Conservation (phyloP, 1,140 invertebrate genomes). For the Euglossa dilemma region DNA sequence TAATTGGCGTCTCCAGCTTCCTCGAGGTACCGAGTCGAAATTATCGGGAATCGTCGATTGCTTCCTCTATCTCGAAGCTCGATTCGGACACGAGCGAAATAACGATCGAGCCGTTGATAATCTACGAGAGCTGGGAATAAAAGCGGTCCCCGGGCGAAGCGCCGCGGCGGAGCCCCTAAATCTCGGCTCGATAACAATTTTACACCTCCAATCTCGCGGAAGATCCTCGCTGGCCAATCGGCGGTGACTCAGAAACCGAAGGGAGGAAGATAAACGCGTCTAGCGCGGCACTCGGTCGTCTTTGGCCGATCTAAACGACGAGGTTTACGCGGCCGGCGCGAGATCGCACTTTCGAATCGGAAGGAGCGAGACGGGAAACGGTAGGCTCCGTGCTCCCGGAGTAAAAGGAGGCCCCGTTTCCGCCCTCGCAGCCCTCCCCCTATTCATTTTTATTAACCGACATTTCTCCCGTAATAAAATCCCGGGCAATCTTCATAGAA, state of each 20-base stretch:
- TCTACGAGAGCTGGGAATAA: background rate
- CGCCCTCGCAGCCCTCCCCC: conserved; percentile 47
- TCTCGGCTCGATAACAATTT: conserved; percentile 57
- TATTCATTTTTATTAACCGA: conserved; percentile 84
- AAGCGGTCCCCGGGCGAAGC: background rate
- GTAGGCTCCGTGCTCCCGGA: conserved; percentile 49
- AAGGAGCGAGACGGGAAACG: conserved; percentile 60
- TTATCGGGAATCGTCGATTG: background rate
- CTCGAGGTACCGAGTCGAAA: background rate
- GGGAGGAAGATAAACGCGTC: conserved; percentile 57
- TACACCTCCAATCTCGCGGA: conserved; percentile 55
- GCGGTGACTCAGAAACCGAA: conserved; percentile 56
- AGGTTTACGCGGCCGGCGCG: conserved; percentile 72
- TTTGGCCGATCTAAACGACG: conserved; percentile 58
- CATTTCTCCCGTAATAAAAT: conserved; percentile 83
- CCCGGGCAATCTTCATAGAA: conserved; percentile 83
- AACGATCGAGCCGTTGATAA: background rate
- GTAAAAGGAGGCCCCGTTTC: conserved; percentile 39
- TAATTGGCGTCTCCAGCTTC: background rate
- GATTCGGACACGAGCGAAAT: background rate
- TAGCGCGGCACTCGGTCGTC: conserved; percentile 25
- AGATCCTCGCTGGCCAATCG: conserved; percentile 51
- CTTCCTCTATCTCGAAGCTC: too few species aligned
- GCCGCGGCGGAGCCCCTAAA: background rate
- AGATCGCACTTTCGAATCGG: conserved; percentile 77